phyloP scores from a whole-genome alignment of 2,113 vertebrate genomes.

The Onychostruthus taczanowskii region DNA sequence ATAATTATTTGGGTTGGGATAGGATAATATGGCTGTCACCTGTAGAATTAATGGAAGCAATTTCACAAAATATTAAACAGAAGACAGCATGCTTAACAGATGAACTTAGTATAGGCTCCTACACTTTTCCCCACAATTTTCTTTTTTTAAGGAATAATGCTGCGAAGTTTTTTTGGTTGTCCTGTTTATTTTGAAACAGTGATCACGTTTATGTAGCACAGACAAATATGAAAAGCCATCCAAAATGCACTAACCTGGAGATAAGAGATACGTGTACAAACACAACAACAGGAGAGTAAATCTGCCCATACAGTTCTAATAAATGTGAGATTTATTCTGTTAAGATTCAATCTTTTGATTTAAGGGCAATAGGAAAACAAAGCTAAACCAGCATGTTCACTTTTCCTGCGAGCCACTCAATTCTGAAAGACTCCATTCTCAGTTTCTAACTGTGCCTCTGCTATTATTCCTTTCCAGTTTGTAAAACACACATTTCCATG shows the following conservation, averaged over 20 bases:
- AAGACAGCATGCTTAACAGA: slow-evolving; percentile 62
- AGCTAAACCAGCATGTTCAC: background rate
- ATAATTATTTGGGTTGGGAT: slow-evolving; percentile 86
- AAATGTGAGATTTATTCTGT: background rate
- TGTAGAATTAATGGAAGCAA: slow-evolving; percentile 90
- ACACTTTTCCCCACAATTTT: background rate
- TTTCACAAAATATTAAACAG: slow-evolving; percentile 91
- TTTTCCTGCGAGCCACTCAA: background rate
- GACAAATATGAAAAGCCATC: background rate
- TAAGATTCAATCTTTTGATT: background rate
- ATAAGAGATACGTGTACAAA: background rate
- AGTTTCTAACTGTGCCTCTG: background rate
- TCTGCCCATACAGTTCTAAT: background rate
- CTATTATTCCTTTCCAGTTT: slow-evolving; percentile 14
- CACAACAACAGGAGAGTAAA: background rate
- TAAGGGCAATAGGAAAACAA: background rate
- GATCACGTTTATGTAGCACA: background rate
- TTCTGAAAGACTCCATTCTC: background rate
- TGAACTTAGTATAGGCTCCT: background rate
- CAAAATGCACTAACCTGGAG: background rate
- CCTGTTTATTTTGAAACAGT: background rate
- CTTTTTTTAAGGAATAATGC: background rate
- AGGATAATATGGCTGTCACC: slow-evolving; percentile 87
- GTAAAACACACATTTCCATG: background rate
- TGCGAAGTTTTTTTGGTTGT: background rate